These are phyloP conservation scores for Drosophila meridiana DNA, from an alignment of 2,888 invertebrate species.

Conservation along the genomic window DNA sequence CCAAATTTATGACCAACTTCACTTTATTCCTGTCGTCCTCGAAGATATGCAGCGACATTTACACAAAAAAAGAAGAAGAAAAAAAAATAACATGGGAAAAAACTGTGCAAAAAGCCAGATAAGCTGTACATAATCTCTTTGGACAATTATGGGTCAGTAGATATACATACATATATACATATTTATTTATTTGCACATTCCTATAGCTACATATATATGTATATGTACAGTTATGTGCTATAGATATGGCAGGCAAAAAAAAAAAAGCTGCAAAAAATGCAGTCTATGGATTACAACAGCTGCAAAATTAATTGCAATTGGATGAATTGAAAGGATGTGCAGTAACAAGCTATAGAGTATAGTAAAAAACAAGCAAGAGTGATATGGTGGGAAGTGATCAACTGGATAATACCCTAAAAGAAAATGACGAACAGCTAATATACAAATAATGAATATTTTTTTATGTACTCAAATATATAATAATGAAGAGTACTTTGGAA, in stretches of 20 bases:
- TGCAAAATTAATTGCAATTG: slow-evolving; percentile 34
- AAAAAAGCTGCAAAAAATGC: slow-evolving; percentile 13
- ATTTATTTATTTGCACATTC: slow-evolving; percentile 7
- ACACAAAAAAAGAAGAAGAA: slow-evolving; percentile 1
- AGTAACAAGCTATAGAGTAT: slow-evolving; percentile 2
- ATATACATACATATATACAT: slow-evolving; percentile 2
- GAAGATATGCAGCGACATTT: slow-evolving; percentile 64
- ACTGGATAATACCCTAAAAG: neutral
- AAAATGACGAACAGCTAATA: neutral
- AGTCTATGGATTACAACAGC: slow-evolving; percentile 36
- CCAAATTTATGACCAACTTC: slow-evolving; percentile 80
- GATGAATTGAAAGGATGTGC: slow-evolving; percentile 6
- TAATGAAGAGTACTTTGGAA: too few species aligned
- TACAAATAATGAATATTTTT: neutral
- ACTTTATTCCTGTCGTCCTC: slow-evolving; percentile 71
- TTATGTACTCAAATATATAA: too few species aligned
- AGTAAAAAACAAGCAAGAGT: neutral
- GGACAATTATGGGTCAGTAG: slow-evolving; percentile 45
- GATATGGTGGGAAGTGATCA: neutral
- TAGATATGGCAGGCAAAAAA: neutral
- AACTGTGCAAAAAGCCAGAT: slow-evolving; percentile 55
- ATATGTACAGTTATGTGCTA: neutral
- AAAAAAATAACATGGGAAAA: neutral
- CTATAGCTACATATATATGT: neutral
- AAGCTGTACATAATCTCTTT: slow-evolving; percentile 50